These are phyloP conservation scores for Priapulus caudatus DNA, from an alignment of 2,888 invertebrate genomes.

Conservation along the genomic window DNA sequence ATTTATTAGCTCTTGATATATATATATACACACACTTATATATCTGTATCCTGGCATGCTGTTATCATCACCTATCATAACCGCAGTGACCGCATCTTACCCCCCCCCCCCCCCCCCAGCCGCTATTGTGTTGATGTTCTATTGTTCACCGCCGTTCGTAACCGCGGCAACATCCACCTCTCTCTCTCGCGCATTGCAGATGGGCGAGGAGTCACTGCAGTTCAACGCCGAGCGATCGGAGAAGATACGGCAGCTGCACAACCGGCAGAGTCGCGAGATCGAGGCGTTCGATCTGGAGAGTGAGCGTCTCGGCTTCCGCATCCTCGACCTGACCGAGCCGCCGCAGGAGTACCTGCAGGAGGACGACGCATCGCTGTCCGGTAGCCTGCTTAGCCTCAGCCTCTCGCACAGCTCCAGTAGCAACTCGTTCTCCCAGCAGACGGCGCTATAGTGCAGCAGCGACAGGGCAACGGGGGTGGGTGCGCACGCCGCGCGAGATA, in stretches of 20 bases:
- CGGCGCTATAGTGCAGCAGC: not conserved
- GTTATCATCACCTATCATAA: no score
- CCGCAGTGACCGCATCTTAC: no score
- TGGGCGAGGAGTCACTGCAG: constrained; percentile 82
- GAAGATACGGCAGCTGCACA: constrained; percentile 72
- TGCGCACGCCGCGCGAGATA: no score
- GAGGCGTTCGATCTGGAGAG: constrained; percentile 92
- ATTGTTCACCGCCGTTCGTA: no score
- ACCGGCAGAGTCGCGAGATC: constrained; percentile 75
- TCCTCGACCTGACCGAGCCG: constrained; percentile 79
- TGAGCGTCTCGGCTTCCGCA: constrained; percentile 80
- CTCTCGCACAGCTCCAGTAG: constrained; percentile 74
- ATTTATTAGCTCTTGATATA: no score
- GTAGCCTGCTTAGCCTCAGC: constrained; percentile 81
- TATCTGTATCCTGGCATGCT: no score
- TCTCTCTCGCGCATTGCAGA: no score
- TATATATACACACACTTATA: no score
- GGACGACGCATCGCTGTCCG: constrained; percentile 64
- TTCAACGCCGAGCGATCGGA: constrained; percentile 83
- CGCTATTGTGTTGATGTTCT: no score
- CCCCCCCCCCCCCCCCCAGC: no score
- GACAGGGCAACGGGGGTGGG: no score
- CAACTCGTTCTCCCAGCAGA: constrained; percentile 3
- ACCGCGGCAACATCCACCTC: no score
- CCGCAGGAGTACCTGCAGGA: constrained; percentile 77